phyloP scores from a whole-genome alignment of 2,888 invertebrate genomes.

The Polymixis flavicincta region DNA sequence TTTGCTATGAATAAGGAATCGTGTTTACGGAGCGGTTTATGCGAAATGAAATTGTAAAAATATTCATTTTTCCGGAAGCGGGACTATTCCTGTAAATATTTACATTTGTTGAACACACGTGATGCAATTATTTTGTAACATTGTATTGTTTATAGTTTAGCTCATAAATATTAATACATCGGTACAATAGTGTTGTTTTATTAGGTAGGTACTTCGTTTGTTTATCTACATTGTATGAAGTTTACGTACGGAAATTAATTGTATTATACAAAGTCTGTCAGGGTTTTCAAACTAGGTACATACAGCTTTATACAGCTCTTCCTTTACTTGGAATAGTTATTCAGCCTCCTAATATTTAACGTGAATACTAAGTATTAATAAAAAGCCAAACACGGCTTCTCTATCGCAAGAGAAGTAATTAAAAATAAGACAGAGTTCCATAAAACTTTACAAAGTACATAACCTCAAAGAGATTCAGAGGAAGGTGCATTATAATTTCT shows the following conservation, averaged over 20 bases:
- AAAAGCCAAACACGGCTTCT: neutral
- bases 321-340: neutral
- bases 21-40: constrained; percentile 41
- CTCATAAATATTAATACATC: constrained; percentile 34
- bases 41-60: constrained; percentile 64
- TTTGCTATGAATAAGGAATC: constrained; percentile 46
- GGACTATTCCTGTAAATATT: constrained; percentile 54
- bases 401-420: constrained; percentile 22
- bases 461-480: constrained; percentile 13
- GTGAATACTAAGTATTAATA: constrained; percentile 4
- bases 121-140: constrained; percentile 56
- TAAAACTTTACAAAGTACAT: constrained; percentile 3
- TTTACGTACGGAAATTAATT: constrained; percentile 18
- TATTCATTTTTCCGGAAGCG: constrained; percentile 68
- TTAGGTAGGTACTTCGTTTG: neutral
- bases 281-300: neutral
- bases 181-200: constrained; percentile 20
- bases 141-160: constrained; percentile 51
- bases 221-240: constrained; percentile 15
- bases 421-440: constrained; percentile 21
- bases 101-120: constrained; percentile 38
- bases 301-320: neutral
- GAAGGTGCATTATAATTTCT: constrained; percentile 9
- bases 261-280: constrained; percentile 5
- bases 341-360: constrained; percentile 11